phyloP scores from a whole-genome alignment of 2,888 invertebrate species.

The Dexiosoma caninum region DNA sequence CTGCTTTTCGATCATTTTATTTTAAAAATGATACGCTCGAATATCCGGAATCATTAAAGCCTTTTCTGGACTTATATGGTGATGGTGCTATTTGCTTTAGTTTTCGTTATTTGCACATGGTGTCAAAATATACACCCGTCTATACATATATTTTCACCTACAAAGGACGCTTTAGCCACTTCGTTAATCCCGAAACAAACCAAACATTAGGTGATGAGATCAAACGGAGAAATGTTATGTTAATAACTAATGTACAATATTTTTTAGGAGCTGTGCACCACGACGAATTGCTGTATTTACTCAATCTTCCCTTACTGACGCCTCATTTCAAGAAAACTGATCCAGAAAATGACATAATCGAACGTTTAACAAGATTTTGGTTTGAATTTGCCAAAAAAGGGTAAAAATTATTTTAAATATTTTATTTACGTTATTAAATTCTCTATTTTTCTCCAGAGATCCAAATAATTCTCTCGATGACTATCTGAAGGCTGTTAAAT shows the following conservation, averaged over 20 bases:
- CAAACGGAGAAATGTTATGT: background rate
- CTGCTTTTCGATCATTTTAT: constrained; percentile 66
- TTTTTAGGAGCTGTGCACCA: constrained; percentile 77
- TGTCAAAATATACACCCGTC: constrained; percentile 80
- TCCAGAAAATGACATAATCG: constrained; percentile 77
- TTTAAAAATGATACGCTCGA: constrained; percentile 64
- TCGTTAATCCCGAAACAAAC: constrained; percentile 76
- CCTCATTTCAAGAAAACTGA: constrained; percentile 75
- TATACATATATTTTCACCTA: constrained; percentile 82
- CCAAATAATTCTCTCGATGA: constrained; percentile 72
- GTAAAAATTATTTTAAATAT: background rate
- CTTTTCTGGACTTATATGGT: constrained; percentile 78
- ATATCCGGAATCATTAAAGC: constrained; percentile 66
- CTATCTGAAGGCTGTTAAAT: constrained; percentile 67
- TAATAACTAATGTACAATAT: no score
- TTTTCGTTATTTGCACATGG: constrained; percentile 80
- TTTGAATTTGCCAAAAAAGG: constrained; percentile 73
- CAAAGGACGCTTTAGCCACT: constrained; percentile 81
- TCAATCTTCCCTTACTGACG: constrained; percentile 69
- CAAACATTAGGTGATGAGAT: constrained; percentile 78
- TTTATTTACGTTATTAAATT: no score
- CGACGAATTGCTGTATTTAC: constrained; percentile 79
- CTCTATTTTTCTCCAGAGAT: constrained; percentile 66
- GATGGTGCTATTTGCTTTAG: constrained; percentile 81
- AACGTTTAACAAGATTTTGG: constrained; percentile 78